Conservation (phyloP, 2,888 invertebrate species). For the Trichacis sp. region DNA sequence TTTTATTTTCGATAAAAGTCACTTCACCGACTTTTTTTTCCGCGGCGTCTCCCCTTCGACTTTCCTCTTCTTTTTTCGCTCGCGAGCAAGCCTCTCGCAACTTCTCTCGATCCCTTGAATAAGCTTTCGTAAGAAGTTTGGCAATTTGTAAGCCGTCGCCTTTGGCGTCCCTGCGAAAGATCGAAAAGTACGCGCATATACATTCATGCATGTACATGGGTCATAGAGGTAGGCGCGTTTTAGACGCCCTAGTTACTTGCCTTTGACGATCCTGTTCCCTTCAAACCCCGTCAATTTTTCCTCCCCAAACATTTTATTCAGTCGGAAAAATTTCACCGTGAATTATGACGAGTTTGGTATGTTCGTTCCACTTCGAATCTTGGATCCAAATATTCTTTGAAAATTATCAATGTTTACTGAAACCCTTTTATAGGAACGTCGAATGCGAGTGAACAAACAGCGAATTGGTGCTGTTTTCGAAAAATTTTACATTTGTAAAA, state of each 20-base stretch:
- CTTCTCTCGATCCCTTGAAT: constrained; percentile 35
- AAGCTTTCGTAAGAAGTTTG: constrained; percentile 46
- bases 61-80: constrained; percentile 6
- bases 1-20: constrained; percentile 9
- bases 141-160: constrained; percentile 50
- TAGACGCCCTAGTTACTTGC: constrained; percentile 35
- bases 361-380: too few species aligned
- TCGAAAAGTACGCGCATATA: constrained; percentile 34
- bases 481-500: too few species aligned
- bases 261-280: not conserved
- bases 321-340: too few species aligned
- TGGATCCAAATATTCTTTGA: too few species aligned
- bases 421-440: too few species aligned
- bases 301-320: too few species aligned
- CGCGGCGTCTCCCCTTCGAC: not conserved
- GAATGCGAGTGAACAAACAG: too few species aligned
- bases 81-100: constrained; percentile 23
- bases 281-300: not conserved
- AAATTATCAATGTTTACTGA: too few species aligned
- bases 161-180: constrained; percentile 30
- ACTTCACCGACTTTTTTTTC: constrained; percentile 1
- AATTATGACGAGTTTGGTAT: too few species aligned
- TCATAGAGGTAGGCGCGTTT: constrained; percentile 45
- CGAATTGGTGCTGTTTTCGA: too few species aligned
- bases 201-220: constrained; percentile 29